These are phyloP conservation scores for Apaloderma vittatum DNA, from an alignment of 2,113 vertebrate species.

Conservation along the genomic window DNA sequence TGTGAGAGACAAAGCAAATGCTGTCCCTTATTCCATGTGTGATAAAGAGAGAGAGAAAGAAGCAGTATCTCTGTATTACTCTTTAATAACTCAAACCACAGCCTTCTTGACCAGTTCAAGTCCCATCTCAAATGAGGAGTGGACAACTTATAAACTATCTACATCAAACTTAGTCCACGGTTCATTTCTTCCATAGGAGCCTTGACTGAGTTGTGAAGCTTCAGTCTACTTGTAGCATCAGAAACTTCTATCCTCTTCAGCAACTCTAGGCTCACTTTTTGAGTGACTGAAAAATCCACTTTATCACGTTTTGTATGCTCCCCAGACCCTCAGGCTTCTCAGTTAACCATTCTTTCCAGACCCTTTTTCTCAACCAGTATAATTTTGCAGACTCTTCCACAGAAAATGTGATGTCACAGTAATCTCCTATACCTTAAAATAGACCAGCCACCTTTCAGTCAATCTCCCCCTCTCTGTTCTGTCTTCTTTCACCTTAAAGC, in stretches of 20 bases:
- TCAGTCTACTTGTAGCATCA: not conserved
- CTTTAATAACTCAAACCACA: not conserved
- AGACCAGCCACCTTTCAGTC: not conserved
- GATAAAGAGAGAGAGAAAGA: not conserved
- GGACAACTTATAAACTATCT: not conserved
- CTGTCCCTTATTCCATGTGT: accelerated
- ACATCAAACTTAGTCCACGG: not conserved
- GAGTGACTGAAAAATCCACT: not conserved
- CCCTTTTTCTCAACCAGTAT: not conserved
- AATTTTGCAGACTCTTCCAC: not conserved
- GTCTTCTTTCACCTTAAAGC: not conserved
- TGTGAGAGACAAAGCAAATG: not conserved
- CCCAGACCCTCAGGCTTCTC: not conserved
- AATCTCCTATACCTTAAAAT: not conserved
- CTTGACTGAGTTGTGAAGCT: not conserved
- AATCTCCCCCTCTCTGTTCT: not conserved
- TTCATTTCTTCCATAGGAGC: too few species aligned
- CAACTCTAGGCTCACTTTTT: not conserved
- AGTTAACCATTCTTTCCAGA: not conserved
- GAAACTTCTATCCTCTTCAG: not conserved
- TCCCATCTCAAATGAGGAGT: not conserved
- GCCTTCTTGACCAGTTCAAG: not conserved
- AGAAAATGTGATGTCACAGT: not conserved
- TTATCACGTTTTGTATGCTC: not conserved
- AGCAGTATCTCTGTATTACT: not conserved